phyloP scores from a whole-genome alignment of 2,888 invertebrate genomes.

The Pachliopta kotzebuea region DNA sequence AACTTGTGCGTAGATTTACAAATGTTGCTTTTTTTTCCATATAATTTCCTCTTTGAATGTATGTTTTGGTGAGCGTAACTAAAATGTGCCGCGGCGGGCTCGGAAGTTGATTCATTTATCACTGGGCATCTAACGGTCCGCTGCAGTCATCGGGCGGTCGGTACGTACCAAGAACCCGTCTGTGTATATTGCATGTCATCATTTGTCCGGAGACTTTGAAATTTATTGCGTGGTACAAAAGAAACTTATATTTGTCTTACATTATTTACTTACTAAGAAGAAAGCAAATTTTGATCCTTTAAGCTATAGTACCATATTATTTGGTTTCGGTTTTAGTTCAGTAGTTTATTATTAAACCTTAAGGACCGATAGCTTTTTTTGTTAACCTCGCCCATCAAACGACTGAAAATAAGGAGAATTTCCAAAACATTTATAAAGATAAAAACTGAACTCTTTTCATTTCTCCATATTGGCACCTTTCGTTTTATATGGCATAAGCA shows the following conservation, averaged over 20 bases:
- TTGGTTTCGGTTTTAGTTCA: too few relatives aligned
- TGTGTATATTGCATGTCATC: conserved; percentile 49
- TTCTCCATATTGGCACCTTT: too few relatives aligned
- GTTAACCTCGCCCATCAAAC: too few relatives aligned
- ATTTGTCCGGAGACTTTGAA: conserved; percentile 50
- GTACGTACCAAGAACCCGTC: conserved; percentile 42
- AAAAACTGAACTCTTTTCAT: too few relatives aligned
- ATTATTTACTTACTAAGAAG: background rate
- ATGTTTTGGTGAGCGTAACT: conserved; percentile 19
- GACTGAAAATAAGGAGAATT: too few relatives aligned
- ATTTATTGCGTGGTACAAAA: conserved; percentile 34
- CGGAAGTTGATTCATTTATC: conserved; percentile 27
- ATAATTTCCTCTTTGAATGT: conserved; percentile 17
- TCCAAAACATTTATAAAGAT: too few relatives aligned
- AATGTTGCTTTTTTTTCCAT: conserved; percentile 19
- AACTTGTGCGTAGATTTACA: background rate
- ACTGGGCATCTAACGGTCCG: conserved; percentile 26
- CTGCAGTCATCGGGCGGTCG: conserved; percentile 32
- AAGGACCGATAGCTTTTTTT: too few relatives aligned
- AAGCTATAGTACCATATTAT: too few relatives aligned
- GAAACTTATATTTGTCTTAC: background rate
- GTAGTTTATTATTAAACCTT: too few relatives aligned
- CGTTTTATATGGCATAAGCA: too few relatives aligned
- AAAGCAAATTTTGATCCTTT: too few relatives aligned
- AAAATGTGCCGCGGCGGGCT: conserved; percentile 20